phyloP scores from a whole-genome alignment of 2,797 vertebrate genomes.

The Etheostoma nigrum region DNA sequence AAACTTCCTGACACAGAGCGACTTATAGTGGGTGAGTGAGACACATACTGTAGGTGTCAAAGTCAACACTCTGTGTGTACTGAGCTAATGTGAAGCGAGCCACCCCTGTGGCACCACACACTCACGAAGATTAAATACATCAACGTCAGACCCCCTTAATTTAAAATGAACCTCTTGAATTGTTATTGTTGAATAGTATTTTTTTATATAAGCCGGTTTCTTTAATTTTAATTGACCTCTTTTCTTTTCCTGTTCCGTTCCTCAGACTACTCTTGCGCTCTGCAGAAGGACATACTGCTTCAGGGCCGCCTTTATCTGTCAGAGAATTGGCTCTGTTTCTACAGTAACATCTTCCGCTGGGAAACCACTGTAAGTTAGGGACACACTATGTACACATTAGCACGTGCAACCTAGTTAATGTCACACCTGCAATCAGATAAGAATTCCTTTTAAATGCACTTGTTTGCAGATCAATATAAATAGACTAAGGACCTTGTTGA shows the following conservation, averaged over 20 bases:
- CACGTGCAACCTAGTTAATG: slow-evolving; percentile 20
- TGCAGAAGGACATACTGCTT: slow-evolving; percentile 94
- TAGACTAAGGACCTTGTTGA: slow-evolving; percentile 12
- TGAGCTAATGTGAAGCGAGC: not conserved
- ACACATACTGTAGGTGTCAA: not conserved
- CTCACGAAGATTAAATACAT: not conserved
- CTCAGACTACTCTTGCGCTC: slow-evolving; percentile 93
- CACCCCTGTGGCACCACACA: not conserved
- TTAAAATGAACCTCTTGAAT: not conserved
- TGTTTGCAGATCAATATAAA: slow-evolving; percentile 56
- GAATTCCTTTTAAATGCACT: slow-evolving; percentile 22
- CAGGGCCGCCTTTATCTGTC: slow-evolving; percentile 94
- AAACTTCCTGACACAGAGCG: slow-evolving; percentile 92
- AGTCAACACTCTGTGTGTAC: not conserved
- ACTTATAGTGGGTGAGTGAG: slow-evolving; percentile 91
- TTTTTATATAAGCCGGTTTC: not conserved
- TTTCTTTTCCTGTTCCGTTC: slow-evolving; percentile 11
- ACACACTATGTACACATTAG: slow-evolving; percentile 20
- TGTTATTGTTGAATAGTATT: not conserved
- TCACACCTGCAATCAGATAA: slow-evolving; percentile 53
- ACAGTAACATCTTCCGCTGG: slow-evolving; percentile 97
- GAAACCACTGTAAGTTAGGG: slow-evolving; percentile 89
- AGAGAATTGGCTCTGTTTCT: slow-evolving; percentile 95
- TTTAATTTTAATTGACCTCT: slow-evolving; percentile 16
- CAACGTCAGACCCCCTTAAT: not conserved